A percentile compares a stretch with the other conserved stretches of the same genome.
These are phyloP conservation scores for Cromileptes altivelis DNA, from an alignment of 2,113 vertebrate species.

Conservation along the genomic window DNA sequence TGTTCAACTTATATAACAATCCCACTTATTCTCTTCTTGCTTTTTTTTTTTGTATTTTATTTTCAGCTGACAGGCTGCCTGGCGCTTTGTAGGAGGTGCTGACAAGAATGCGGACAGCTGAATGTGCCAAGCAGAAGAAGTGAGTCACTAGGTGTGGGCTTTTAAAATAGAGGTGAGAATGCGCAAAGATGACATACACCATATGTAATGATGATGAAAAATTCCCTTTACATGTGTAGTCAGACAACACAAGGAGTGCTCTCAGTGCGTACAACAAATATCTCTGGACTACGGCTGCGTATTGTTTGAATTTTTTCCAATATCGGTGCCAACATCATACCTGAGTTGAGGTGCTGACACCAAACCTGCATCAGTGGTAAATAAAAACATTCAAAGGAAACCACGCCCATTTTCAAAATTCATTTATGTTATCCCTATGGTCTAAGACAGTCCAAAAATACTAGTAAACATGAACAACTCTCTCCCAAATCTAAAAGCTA, in stretches of 20 bases:
- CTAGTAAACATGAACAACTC: too few species aligned
- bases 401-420: too few species aligned
- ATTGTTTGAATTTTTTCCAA: neutral
- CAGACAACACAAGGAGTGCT: conserved; percentile 20
- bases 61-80: conserved; percentile 74
- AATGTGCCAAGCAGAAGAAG: conserved; percentile 77
- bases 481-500: too few species aligned
- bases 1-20: conserved; percentile 82
- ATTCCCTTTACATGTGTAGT: conserved; percentile 38
- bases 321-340: neutral
- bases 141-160: conserved; percentile 81
- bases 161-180: conserved; percentile 83
- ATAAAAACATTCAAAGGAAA: too few species aligned
- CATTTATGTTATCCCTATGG: too few species aligned
- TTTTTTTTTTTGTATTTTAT: conserved; percentile 14
- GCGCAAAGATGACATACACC: conserved; percentile 72
- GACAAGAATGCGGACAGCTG: conserved; percentile 82
- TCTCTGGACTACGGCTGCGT: neutral
- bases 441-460: too few species aligned
- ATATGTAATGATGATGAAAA: conserved; percentile 67
- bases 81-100: conserved; percentile 80
- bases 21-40: conserved; percentile 72
- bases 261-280: conserved; percentile 7
- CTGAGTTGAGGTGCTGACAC: neutral
- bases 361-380: neutral